Evolutionary conservation across 2,888 invertebrate genomes (phyloP), one percentile per base, ranked within the genome.

Genomic region (Drosophila heteroneura): DNA sequence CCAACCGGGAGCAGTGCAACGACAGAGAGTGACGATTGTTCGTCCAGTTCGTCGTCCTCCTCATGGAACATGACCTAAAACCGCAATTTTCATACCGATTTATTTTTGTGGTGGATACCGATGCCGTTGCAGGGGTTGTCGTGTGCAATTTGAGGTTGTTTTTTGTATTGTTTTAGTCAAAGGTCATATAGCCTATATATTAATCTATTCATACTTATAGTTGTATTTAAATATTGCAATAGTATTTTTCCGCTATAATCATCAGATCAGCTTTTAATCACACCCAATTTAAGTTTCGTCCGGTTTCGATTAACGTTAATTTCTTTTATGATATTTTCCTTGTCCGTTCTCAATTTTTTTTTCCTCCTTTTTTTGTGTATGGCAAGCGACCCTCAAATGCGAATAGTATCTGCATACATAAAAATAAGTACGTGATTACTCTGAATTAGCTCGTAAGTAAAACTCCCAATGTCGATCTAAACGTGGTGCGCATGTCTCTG

Each of bases 11-110:
- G 88, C 67, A 92, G 91, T 71, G 86, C 91, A 74, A 92, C 93
- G 70, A 92, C 93, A 58, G 93, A 93, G 83, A 93, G 93, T 82
- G 93, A 93, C 81, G 93, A 93, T 77, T 93, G 93, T 74, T 93
- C 93, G 71, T 93, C 93, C 61, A 93, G 93, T 82, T 93, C 93
- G 73, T 93, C 93, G 71, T 93, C 93, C 41, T 93, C 93, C 26
- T 93, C 93, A 44, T 93, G 93, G 93, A 93, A 93, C 89, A 93
- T 93, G 92, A 93, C 93, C 85, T 85, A 85, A 85, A 51, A 30
- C 59, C 61, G 54, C 51, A 58, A 49, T 44, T 59, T 44, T 62
- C 77, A 57, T 41, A 70, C 49, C 44, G 53, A 57, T 54, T 65
- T 76, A 30, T 76, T 81, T 69, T 49, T 81, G 81, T 66, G 62